These are phyloP conservation scores for Nebria salina DNA, from an alignment of 2,888 invertebrate species.

Conservation along the genomic window DNA sequence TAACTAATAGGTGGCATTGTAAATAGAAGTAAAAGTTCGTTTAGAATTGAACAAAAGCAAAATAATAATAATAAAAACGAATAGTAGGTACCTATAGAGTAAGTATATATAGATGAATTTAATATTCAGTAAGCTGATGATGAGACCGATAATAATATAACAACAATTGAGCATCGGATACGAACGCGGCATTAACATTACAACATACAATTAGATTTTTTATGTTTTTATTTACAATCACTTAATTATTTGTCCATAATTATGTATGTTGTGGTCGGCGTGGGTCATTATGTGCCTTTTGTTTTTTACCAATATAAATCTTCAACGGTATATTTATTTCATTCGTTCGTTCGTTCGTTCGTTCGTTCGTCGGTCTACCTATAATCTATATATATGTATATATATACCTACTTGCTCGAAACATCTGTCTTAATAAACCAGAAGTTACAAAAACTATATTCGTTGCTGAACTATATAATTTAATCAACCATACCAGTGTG, in stretches of 20 bases:
- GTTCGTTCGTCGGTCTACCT: background rate
- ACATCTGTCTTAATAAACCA: background rate
- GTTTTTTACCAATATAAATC: conserved; percentile 1
- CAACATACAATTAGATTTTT: background rate
- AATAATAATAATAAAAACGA: too few relatives aligned
- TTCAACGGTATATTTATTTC: background rate
- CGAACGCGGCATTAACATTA: background rate
- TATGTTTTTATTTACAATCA: background rate
- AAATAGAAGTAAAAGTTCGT: too few relatives aligned
- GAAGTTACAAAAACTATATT: background rate
- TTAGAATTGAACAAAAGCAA: too few relatives aligned
- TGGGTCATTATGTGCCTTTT: conserved; percentile 1
- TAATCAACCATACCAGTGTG: background rate
- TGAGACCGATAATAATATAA: too few relatives aligned
- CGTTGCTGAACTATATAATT: background rate
- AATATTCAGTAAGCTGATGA: too few relatives aligned
- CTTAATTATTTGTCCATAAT: conserved; percentile 1
- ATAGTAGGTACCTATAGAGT: too few relatives aligned
- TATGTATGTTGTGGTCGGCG: background rate
- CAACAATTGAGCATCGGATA: background rate
- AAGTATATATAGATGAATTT: too few relatives aligned
- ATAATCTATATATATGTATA: background rate
- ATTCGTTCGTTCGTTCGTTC: background rate
- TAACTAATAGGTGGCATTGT: too few relatives aligned
- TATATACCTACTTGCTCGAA: background rate